Base-by-base conservation (phyloP, 1,140 invertebrate genomes). In the Stegodyphus dumicola region DNA sequence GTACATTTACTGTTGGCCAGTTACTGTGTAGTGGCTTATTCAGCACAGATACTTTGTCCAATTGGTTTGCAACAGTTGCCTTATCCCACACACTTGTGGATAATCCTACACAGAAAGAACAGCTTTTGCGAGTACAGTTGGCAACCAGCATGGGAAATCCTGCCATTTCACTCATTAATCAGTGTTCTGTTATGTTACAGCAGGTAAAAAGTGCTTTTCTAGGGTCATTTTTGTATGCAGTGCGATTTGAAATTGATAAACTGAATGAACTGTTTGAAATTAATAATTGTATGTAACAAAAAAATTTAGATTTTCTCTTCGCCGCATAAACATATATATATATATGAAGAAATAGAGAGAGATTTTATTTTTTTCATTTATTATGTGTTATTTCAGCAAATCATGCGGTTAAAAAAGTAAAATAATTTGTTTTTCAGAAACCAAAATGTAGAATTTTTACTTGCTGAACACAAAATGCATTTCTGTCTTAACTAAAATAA, bases 51-150 rank as follows among this genome's bases (percentile, higher is more conserved):
- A 92, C 95, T 17, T 91, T 98, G n/a, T 97, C 95, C n/a, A 98
- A 97, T 90, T 99, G 98, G 98, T 98, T 99, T 91, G 95, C 96
- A 1, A 93, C 97, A 0, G 95, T 99, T 6, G 95, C 97, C 11
- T 91, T 99, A 15, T 95, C 96, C 88, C 96, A 99, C 89, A 94
- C 94, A 0, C 91, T 99, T n/a, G 93, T 97, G 2, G 96, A 98
- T 85, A 98, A 97, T 90, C 92, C 93, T 5, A 93, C 93, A 6
- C 95, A 98, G 88, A 98, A 98, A 90, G 97, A 99, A 89, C 95
- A 98, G 89, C 90, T 99, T n/a, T 90, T 99, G 5, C 91, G 96
- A 86, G 98, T 99, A 13, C 93, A 99, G 80, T 91, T 99, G 60
- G 96, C 97, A 0, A 97, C 96, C 0, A 95, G 94, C 88, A 93